Evolutionary conservation across 2,888 invertebrate genomes (phyloP).

Genomic region (Antheraea yamamai): DNA sequence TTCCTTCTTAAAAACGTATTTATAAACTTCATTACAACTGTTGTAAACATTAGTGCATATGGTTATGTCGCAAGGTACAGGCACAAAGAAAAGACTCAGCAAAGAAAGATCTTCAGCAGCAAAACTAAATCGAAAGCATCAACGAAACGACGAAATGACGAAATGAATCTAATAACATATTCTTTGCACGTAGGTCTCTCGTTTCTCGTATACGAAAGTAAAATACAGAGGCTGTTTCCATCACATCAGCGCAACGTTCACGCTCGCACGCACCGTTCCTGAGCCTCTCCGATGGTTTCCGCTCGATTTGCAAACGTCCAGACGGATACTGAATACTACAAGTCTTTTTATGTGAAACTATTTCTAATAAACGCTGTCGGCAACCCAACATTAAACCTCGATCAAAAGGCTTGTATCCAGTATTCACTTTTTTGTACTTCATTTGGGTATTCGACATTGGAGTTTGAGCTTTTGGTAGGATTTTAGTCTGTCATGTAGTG

Average conservation of each 20-base stretch:
- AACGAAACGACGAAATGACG: neutral
- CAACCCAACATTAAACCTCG: neutral
- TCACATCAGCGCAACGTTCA: neutral
- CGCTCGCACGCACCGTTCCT: constrained; percentile 4
- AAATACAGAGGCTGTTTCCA: neutral
- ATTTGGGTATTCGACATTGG: no score
- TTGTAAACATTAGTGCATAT: no score
- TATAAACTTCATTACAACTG: no score
- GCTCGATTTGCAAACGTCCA: constrained; percentile 13
- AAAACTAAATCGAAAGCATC: constrained; percentile 6
- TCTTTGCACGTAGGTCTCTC: neutral
- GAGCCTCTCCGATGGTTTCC: constrained; percentile 6
- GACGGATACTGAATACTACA: neutral
- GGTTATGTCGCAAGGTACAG: neutral
- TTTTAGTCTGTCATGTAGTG: no score
- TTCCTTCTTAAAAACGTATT: no score
- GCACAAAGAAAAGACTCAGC: neutral
- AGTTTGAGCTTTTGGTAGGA: no score
- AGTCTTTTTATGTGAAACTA: neutral
- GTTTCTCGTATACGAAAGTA: constrained; percentile 2
- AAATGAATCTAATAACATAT: constrained; percentile 2
- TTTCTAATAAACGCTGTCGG: neutral
- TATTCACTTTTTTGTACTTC: no score
- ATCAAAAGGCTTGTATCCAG: no score
- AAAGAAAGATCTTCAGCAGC: neutral